Evolutionary conservation across 2,797 vertebrate genomes (phyloP), one percentile per base, ranked within the genome.

Genomic region (Atherinosoma microstoma): DNA sequence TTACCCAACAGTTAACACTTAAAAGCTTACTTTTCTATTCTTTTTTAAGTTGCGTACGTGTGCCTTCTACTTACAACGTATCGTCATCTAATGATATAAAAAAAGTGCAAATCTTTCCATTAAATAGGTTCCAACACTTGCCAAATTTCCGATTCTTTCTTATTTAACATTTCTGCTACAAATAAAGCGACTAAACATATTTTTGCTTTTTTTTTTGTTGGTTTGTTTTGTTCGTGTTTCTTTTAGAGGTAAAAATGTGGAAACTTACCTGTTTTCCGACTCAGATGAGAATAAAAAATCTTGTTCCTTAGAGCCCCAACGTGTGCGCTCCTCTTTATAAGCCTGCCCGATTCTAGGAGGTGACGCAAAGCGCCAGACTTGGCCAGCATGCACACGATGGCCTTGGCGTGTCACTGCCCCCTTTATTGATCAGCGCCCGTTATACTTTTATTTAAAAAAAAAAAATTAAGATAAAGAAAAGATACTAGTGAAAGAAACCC

Each of bases 271-370:
- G 78, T 79, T 86, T 80, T 76, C 64, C 2, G 75, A 82, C 42
- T 81, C 82, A 79, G 64, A 73, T 58, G 53, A 80, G 67, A 76
- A 71, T 76, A 70, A 75, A 75, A 64, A 49, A 64, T 18, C 16
- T 42, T 80, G 16, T 84, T 70, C 64, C 76, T 83, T 63, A 64
- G 42, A 18, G 73, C 16, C 45, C 24, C 32, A 27, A 4, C 12
- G 4, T 45, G 59, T 40, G 51, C 58, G 58, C 84, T 62, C 64
- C 83, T 80, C 67, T 93, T 91, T 95, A 94, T 95, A 95, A 64
- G 56, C 64, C 72, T 27, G 13, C 69, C 66, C 47, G 16, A 53
- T 32, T 67, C n/a, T 0, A 18, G 27, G 65, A 38, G 57, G 69
- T 93, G 93, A 92, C 87, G 88, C 81, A 85, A 58, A 62, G 51